Percentiles rank a stretch among this genome's conserved stretches.
Evolutionary conservation across 2,888 invertebrate genomes (phyloP).

Genomic region (Chloroclystis v-ata): DNA sequence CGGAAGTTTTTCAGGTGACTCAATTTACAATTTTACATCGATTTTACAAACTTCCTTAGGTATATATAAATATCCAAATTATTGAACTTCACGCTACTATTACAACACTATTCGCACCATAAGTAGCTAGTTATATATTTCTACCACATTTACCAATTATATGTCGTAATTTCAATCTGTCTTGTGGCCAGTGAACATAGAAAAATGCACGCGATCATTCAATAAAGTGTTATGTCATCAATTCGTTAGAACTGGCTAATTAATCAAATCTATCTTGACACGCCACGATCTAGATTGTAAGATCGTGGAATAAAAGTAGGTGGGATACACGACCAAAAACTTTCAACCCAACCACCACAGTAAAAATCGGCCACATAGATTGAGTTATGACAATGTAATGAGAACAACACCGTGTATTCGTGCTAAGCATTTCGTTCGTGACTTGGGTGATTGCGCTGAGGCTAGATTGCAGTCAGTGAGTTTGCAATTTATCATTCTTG

Average conservation of each 20-base stretch:
- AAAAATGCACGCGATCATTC: constrained; percentile 24
- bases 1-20: no score
- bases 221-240: constrained; percentile 30
- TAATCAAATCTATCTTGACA: constrained; percentile 32
- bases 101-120: background rate
- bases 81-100: background rate
- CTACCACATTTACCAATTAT: background rate
- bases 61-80: background rate
- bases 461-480: constrained; percentile 14
- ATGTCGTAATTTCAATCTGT: constrained; percentile 6
- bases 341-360: background rate
- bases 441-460: constrained; percentile 26
- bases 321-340: constrained; percentile 1
- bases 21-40: no score
- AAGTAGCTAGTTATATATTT: background rate
- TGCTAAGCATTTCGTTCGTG: constrained; percentile 24
- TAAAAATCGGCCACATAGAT: no score
- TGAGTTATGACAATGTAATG: background rate
- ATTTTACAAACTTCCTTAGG: no score
- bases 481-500: constrained; percentile 15
- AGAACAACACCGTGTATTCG: background rate
- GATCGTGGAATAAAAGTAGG: constrained; percentile 28
- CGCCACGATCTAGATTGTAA: constrained; percentile 27
- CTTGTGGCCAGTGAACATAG: constrained; percentile 6
- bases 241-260: constrained; percentile 28